These are phyloP conservation scores for Lordiphosa clarofinis DNA, from an alignment of 1,140 invertebrate genomes.

Conservation along the genomic window DNA sequence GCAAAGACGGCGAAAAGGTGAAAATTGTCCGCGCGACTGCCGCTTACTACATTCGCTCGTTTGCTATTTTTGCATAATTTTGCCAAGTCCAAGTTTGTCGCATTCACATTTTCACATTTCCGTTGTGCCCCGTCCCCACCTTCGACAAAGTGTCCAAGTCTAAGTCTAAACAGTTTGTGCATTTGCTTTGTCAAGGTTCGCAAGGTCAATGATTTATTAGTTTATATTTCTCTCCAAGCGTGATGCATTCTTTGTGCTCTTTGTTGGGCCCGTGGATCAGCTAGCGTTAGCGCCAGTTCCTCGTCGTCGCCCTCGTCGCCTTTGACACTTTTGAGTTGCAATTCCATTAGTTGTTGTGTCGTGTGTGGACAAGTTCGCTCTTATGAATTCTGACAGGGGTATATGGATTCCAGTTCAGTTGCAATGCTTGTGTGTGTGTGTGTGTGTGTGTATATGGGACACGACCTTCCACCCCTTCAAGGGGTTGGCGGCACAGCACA, in stretches of 20 bases:
- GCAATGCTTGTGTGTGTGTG: background rate
- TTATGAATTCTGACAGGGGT: slow-evolving; percentile 30
- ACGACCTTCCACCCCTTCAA: slow-evolving; percentile 47
- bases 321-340: slow-evolving; percentile 50
- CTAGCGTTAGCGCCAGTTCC: slow-evolving; percentile 51
- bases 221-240: slow-evolving; percentile 36
- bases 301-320: slow-evolving; percentile 2
- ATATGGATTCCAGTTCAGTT: slow-evolving; percentile 12
- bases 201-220: slow-evolving; percentile 77
- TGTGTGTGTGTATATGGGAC: slow-evolving; percentile 6
- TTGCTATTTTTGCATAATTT: slow-evolving; percentile 65
- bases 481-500: too few relatives aligned
- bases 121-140: slow-evolving; percentile 15
- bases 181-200: slow-evolving; percentile 60
- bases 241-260: slow-evolving; percentile 30
- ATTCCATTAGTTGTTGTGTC: slow-evolving; percentile 26
- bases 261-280: slow-evolving; percentile 27
- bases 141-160: slow-evolving; percentile 9
- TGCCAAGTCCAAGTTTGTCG: slow-evolving; percentile 8
- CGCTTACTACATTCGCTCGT: slow-evolving; percentile 35
- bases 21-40: slow-evolving; percentile 56
- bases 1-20: slow-evolving; percentile 59
- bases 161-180: slow-evolving; percentile 13
- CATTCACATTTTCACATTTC: slow-evolving; percentile 38
- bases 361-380: slow-evolving; percentile 8